phyloP scores from a whole-genome alignment of 2,113 vertebrate species.

The Epinephelus moara region DNA sequence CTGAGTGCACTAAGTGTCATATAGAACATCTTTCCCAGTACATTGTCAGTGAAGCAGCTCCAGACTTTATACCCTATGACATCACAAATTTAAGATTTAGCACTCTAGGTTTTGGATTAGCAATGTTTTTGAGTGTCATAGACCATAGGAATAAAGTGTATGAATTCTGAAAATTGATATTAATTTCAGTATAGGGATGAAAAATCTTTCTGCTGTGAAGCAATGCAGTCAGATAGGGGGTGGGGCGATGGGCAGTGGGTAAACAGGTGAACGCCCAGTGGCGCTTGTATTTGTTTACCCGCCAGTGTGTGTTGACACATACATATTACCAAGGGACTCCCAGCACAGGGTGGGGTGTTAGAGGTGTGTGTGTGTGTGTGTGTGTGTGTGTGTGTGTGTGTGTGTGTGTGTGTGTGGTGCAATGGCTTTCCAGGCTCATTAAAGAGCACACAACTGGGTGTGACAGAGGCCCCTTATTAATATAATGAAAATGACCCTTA shows the following conservation, averaged over 20 bases:
- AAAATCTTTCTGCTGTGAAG: conserved; percentile 13
- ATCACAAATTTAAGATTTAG: too few species aligned
- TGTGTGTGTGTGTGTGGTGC: conserved; percentile 41
- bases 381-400: conserved; percentile 52
- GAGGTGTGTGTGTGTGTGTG: conserved; percentile 8
- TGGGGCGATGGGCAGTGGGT: neutral
- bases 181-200: neutral
- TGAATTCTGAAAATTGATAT: too few species aligned
- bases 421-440: conserved; percentile 1
- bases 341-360: conserved; percentile 38
- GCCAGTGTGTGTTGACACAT: conserved; percentile 41
- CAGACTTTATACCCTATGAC: too few species aligned
- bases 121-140: too few species aligned
- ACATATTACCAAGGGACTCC: conserved; percentile 27
- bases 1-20: too few species aligned
- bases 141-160: too few species aligned
- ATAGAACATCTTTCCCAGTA: too few species aligned
- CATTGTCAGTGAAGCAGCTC: too few species aligned
- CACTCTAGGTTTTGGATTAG: too few species aligned
- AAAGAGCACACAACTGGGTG: conserved; percentile 41
- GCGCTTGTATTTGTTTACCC: conserved; percentile 51
- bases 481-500: conserved; percentile 29
- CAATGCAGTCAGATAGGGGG: neutral
- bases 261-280: conserved; percentile 44
- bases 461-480: conserved; percentile 41